These are phyloP conservation scores for Esperia sulphurella DNA, from an alignment of 2,888 invertebrate genomes.

Conservation along the genomic window DNA sequence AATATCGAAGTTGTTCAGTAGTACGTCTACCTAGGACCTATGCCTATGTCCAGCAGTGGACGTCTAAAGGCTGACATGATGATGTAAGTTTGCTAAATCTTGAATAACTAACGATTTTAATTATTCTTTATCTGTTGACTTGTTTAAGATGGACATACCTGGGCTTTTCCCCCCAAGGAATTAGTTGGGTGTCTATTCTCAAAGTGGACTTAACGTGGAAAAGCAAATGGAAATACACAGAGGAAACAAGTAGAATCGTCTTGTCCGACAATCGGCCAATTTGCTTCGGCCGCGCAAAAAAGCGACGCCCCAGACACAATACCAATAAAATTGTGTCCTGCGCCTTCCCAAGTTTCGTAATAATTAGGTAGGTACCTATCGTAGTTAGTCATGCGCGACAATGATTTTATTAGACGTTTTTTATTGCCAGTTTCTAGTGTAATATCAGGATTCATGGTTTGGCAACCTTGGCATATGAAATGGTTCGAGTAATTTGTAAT, in stretches of 20 bases:
- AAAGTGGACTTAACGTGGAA: too few relatives aligned
- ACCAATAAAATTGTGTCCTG: slow-evolving; percentile 7
- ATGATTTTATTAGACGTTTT: not conserved
- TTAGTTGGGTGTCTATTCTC: too few relatives aligned
- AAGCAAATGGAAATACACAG: not conserved
- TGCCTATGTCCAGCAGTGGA: too few relatives aligned
- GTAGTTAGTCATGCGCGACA: not conserved
- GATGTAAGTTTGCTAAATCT: too few relatives aligned
- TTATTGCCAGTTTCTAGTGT: not conserved
- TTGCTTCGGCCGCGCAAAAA: slow-evolving; percentile 21
- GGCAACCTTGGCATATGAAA: not conserved
- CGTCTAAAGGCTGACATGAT: too few relatives aligned
- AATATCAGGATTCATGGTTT: not conserved
- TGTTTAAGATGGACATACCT: too few relatives aligned
- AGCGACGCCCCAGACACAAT: slow-evolving; percentile 14
- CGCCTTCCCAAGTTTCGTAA: not conserved
- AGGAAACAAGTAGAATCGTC: not conserved
- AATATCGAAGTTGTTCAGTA: too few relatives aligned
- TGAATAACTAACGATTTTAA: too few relatives aligned
- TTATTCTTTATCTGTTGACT: too few relatives aligned
- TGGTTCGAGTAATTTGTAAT: not conserved
- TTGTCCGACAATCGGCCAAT: slow-evolving; percentile 15
- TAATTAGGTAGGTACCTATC: not conserved
- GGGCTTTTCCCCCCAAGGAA: too few relatives aligned
- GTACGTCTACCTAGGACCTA: too few relatives aligned